phyloP scores from a whole-genome alignment of 2,888 invertebrate species.

The Elysia crispata region DNA sequence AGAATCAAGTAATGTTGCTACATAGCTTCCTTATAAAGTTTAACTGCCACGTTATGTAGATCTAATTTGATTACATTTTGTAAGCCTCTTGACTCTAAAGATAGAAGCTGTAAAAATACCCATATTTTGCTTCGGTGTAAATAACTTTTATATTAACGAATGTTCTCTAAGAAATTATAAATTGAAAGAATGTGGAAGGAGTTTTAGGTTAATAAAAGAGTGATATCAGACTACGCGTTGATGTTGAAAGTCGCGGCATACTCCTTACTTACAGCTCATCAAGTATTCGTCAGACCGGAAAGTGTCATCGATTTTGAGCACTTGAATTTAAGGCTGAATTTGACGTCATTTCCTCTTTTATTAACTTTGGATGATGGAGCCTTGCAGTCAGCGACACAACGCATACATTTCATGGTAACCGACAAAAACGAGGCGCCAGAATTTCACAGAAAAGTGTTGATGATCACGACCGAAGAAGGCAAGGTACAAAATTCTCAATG shows the following conservation, averaged over 20 bases:
- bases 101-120: too few relatives aligned
- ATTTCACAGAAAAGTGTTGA: neutral
- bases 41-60: too few relatives aligned
- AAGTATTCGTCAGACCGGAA: neutral
- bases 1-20: neutral
- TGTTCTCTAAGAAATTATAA: too few relatives aligned
- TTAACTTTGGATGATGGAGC: slow-evolving; percentile 17
- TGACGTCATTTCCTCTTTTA: slow-evolving; percentile 1
- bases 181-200: too few relatives aligned
- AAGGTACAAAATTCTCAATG: neutral
- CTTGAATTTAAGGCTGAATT: neutral
- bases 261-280: neutral
- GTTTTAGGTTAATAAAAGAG: too few relatives aligned
- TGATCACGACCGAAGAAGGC: slow-evolving; percentile 23
- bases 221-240: neutral
- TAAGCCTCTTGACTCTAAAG: too few relatives aligned
- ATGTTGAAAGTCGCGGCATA: too few relatives aligned
- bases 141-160: too few relatives aligned
- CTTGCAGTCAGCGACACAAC: neutral
- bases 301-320: slow-evolving; percentile 6
- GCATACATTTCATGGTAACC: neutral
- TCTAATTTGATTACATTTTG: too few relatives aligned
- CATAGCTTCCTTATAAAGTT: too few relatives aligned
- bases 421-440: slow-evolving; percentile 23
- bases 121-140: too few relatives aligned